Conservation (phyloP, 2,113 vertebrate species). For the Hippolais icterina region DNA sequence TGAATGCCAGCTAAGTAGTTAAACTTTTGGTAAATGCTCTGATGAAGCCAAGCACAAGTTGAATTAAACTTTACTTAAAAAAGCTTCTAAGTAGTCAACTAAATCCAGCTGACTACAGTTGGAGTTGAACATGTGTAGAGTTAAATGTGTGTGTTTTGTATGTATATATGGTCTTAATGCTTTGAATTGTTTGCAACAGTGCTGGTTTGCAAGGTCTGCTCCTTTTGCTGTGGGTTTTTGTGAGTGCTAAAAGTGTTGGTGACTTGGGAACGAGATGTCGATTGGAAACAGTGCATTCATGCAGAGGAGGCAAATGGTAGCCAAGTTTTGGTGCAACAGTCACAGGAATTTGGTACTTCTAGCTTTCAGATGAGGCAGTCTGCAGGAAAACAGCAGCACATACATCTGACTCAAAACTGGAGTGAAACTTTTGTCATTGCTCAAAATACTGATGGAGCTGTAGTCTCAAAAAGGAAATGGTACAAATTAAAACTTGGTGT, state of each 20-base stretch:
- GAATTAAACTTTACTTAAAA: not conserved
- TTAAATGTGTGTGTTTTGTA: not conserved
- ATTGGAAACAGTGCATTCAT: not conserved
- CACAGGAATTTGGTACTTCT: not conserved
- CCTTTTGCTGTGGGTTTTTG: not conserved
- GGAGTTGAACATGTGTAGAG: not conserved
- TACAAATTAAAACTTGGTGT: not conserved
- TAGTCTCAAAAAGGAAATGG: not conserved
- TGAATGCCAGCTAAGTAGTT: not conserved
- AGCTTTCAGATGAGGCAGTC: not conserved
- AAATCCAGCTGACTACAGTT: not conserved
- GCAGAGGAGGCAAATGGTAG: not conserved
- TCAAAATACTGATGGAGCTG: not conserved
- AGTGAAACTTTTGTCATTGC: fast-evolving
- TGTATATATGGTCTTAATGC: not conserved
- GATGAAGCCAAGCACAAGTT: not conserved
- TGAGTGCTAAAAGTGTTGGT: not conserved
- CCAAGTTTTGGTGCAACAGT: not conserved
- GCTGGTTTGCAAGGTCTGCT: not conserved
- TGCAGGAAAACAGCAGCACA: not conserved
- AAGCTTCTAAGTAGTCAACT: not conserved
- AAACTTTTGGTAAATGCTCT: not conserved
- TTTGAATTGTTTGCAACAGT: not conserved
- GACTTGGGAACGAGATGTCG: not conserved
- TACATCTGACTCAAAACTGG: not conserved